phyloP scores from a whole-genome alignment of 1,140 invertebrate genomes.

The Brachionus plicatilis region DNA sequence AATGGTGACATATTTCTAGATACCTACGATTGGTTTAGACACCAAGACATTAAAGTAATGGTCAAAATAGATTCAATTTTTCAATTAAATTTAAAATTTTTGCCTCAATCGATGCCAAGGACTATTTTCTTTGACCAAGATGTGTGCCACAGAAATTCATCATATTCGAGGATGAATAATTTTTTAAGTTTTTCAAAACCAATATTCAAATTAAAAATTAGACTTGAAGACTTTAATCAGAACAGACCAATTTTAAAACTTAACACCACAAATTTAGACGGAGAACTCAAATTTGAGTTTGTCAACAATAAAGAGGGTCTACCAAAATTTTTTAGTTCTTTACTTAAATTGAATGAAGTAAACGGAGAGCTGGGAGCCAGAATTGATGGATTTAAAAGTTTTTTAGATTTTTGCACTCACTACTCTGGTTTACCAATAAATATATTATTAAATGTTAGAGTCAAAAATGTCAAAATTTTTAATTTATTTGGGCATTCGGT shows the following conservation, averaged over 20 bases:
- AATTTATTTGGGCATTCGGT: background rate
- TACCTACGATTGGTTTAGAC: background rate
- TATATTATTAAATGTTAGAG: background rate
- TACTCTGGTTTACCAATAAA: background rate
- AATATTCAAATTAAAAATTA: background rate
- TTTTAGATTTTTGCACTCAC: background rate
- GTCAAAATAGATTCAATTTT: background rate
- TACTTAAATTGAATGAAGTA: background rate
- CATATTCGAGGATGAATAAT: background rate
- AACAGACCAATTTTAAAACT: background rate
- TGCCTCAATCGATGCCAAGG: background rate
- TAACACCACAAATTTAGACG: background rate
- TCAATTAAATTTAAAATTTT: background rate
- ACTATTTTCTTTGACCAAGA: background rate
- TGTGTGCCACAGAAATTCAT: background rate
- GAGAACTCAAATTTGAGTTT: background rate
- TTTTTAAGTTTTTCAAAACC: background rate
- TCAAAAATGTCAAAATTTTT: background rate
- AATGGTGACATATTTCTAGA: background rate
- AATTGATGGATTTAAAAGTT: background rate
- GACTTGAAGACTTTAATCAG: background rate
- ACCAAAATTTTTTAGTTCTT: background rate
- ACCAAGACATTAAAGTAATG: background rate
- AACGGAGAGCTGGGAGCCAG: background rate
- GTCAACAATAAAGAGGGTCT: background rate